These are phyloP conservation scores for Polyergus mexicanus DNA, from an alignment of 1,140 invertebrate species.

Conservation along the genomic window DNA sequence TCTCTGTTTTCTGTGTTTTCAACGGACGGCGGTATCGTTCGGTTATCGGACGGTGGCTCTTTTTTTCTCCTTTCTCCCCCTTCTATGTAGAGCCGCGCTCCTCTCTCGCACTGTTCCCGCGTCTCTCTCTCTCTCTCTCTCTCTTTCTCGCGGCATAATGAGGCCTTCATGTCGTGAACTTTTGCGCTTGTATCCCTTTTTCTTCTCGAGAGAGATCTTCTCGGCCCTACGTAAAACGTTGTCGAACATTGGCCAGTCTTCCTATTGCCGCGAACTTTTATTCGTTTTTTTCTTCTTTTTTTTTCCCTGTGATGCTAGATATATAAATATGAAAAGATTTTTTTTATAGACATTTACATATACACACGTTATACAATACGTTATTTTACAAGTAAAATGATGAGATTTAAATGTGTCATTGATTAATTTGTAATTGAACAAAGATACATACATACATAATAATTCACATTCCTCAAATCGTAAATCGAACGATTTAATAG, in stretches of 20 bases:
- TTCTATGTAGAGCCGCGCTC: conserved; percentile 8
- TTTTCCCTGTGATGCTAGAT: neutral
- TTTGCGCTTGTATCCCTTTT: conserved; percentile 70
- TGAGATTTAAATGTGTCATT: neutral
- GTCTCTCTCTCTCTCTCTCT: conserved; percentile 20
- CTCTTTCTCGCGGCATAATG: conserved; percentile 77
- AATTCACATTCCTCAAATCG: conserved; percentile 17
- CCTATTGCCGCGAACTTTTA: conserved; percentile 11
- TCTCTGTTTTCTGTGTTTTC: conserved; percentile 84
- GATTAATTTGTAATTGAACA: neutral
- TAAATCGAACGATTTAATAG: conserved; percentile 32
- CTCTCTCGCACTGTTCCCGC: conserved; percentile 19
- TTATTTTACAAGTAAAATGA: neutral
- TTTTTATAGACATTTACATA: neutral
- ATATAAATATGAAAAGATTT: neutral
- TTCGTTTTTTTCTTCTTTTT: neutral
- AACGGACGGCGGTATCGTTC: conserved; percentile 78
- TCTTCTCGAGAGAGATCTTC: neutral
- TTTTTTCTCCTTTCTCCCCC: conserved; percentile 70
- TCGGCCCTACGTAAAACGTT: conserved; percentile 59
- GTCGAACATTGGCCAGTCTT: conserved; percentile 34
- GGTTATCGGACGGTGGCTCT: conserved; percentile 78
- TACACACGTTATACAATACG: neutral
- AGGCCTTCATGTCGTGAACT: conserved; percentile 81
- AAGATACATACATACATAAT: neutral